Conservation (phyloP, 2,888 invertebrate genomes). For the Oasisia sp. region DNA sequence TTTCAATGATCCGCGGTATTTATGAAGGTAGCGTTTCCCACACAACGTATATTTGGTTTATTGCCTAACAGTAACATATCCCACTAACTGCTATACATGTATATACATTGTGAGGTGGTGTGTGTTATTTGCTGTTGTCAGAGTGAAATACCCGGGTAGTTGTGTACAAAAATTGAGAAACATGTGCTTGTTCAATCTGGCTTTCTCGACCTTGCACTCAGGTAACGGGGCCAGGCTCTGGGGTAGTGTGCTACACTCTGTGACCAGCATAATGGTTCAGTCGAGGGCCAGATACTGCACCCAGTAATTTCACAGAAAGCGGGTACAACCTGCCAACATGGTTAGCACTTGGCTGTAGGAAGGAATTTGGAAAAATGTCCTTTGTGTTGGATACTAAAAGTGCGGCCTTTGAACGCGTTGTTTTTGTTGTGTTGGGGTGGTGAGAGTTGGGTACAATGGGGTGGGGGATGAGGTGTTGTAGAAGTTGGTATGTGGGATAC, state of each 20-base stretch:
- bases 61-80: too few relatives aligned
- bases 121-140: neutral
- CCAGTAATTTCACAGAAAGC: slow-evolving; percentile 1
- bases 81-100: too few relatives aligned
- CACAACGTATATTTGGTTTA: too few relatives aligned
- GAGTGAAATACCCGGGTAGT: neutral
- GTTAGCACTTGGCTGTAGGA: neutral
- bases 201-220: neutral
- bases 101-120: too few relatives aligned
- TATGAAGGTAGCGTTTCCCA: too few relatives aligned
- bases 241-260: neutral
- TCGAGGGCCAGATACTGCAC: neutral
- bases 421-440: neutral
- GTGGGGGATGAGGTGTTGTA: neutral
- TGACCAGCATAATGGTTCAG: neutral
- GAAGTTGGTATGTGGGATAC: neutral
- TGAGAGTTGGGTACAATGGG: neutral
- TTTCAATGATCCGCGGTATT: too few relatives aligned
- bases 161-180: neutral
- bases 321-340: neutral
- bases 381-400: neutral
- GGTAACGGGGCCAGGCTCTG: neutral
- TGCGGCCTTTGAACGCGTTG: neutral
- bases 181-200: neutral
- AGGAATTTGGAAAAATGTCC: neutral